phyloP scores from a whole-genome alignment of 2,888 invertebrate species.

The Aethes cnicana region DNA sequence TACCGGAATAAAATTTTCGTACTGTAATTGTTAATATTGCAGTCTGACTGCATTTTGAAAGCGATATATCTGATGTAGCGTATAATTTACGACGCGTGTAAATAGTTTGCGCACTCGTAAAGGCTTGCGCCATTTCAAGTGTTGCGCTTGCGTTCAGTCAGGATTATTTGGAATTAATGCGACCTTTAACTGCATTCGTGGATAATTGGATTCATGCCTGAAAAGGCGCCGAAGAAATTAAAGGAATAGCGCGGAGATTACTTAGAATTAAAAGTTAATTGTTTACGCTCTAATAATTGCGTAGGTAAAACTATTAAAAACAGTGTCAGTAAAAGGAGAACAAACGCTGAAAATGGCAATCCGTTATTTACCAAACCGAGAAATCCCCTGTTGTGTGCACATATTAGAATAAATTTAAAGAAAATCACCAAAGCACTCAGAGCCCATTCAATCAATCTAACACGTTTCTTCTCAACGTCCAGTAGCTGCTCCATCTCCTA shows the following conservation, averaged over 20 bases:
- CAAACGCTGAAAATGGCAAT: background rate
- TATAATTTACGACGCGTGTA: slow-evolving; percentile 23
- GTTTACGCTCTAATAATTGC: slow-evolving; percentile 11
- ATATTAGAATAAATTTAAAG: slow-evolving; percentile 31
- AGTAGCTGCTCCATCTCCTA: slow-evolving; percentile 41
- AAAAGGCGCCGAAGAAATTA: slow-evolving; percentile 8
- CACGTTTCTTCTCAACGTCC: slow-evolving; percentile 36
- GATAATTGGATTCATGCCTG: slow-evolving; percentile 14
- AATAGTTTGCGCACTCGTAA: slow-evolving; percentile 15
- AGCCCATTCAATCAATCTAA: slow-evolving; percentile 49
- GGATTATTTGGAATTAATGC: slow-evolving; percentile 13
- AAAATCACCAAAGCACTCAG: slow-evolving; percentile 48
- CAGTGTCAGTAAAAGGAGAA: slow-evolving; percentile 5
- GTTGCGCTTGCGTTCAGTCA: slow-evolving; percentile 10
- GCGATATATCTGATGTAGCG: slow-evolving; percentile 4
- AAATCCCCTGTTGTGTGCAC: background rate
- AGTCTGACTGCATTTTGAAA: slow-evolving; percentile 22
- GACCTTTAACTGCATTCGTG: slow-evolving; percentile 25
- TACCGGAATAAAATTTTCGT: slow-evolving; percentile 20
- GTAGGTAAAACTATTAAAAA: background rate
- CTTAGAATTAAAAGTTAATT: slow-evolving; percentile 14
- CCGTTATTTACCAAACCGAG: background rate
- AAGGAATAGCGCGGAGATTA: slow-evolving; percentile 1
- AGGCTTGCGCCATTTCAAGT: background rate
- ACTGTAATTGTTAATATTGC: slow-evolving; percentile 19